Conservation (phyloP, 2,797 vertebrate species). For the Distichodus sexfasciatus region DNA sequence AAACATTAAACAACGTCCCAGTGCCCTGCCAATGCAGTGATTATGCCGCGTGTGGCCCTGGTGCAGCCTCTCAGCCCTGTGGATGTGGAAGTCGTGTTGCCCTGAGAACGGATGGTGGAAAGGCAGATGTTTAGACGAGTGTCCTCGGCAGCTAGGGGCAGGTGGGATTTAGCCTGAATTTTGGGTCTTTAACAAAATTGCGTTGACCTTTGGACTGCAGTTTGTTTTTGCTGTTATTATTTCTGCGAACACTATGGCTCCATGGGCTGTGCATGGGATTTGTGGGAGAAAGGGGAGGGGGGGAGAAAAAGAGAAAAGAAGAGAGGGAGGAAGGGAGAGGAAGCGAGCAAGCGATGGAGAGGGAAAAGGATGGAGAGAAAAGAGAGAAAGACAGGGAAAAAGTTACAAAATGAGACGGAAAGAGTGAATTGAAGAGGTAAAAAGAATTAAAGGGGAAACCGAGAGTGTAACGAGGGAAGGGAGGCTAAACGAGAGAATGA, state of each 20-base stretch:
- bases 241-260: conserved; percentile 11
- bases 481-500: too few relatives aligned
- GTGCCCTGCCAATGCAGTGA: too few relatives aligned
- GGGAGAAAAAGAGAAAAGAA: conserved; percentile 2
- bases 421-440: background rate
- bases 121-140: background rate
- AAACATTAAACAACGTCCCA: too few relatives aligned
- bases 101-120: too few relatives aligned
- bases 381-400: background rate
- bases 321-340: background rate
- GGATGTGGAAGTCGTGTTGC: too few relatives aligned
- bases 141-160: background rate
- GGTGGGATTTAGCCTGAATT: background rate
- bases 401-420: background rate
- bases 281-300: conserved; percentile 1
- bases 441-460: too few relatives aligned
- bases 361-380: background rate
- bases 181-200: conserved; percentile 13
- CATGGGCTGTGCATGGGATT: conserved; percentile 28
- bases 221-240: background rate
- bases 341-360: conserved; percentile 13
- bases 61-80: too few relatives aligned
- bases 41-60: too few relatives aligned
- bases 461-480: too few relatives aligned
- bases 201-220: background rate